Percentiles rank a stretch among this genome's conserved stretches.
phyloP scores from a whole-genome alignment of 2,888 invertebrate genomes.

The Lasioglossum leucozonium region DNA sequence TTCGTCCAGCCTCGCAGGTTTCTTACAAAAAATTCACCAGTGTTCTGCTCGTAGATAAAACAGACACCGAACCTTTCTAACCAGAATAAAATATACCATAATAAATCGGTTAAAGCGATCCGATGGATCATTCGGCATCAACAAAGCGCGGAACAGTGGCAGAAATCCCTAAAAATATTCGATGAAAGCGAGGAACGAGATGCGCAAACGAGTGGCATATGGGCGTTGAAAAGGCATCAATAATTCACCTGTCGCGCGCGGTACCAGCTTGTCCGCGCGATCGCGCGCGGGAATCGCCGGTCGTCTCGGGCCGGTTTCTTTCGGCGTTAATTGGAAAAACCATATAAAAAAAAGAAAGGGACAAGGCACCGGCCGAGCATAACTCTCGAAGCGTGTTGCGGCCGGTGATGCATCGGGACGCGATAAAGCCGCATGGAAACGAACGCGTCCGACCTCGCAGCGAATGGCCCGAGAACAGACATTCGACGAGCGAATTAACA shows the following conservation, averaged over 20 bases:
- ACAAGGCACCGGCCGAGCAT: not conserved
- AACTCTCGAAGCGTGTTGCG: slow-evolving; percentile 7
- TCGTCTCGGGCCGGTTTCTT: not conserved
- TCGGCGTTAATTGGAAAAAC: not conserved
- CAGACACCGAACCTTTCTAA: not conserved
- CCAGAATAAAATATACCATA: not conserved
- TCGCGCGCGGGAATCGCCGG: not conserved
- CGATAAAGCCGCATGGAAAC: slow-evolving; percentile 25
- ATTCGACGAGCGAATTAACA: slow-evolving; percentile 59
- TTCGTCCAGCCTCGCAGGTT: not conserved
- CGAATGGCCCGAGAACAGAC: slow-evolving; percentile 43
- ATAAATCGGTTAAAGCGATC: too few relatives aligned
- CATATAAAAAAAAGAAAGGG: not conserved
- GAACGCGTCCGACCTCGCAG: slow-evolving; percentile 40
- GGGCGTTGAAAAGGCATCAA: not conserved
- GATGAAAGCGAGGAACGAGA: not conserved
- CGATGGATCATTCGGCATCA: too few relatives aligned
- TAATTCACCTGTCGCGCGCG: slow-evolving; percentile 2
- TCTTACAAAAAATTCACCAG: not conserved
- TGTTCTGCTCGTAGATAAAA: not conserved
- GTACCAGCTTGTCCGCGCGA: not conserved
- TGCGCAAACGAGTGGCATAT: not conserved
- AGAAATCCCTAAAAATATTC: not conserved
- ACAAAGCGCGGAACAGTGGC: not conserved
- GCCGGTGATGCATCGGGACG: slow-evolving; percentile 19